These are phyloP conservation scores for Drosophila melanosoma DNA, from an alignment of 2,888 invertebrate species.

Conservation along the genomic window DNA sequence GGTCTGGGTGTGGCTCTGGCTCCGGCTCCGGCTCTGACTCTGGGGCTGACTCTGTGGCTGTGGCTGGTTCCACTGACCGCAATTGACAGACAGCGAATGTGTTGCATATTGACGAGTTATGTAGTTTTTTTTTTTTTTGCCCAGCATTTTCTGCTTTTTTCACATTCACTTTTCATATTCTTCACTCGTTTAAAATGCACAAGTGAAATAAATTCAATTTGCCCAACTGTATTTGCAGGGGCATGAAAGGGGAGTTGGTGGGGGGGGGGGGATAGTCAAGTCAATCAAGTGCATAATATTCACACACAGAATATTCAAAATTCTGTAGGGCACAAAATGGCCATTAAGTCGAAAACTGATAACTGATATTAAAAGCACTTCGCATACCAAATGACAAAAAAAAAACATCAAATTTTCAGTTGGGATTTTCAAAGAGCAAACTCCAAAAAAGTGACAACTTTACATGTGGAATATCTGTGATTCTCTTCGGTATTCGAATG, in stretches of 20 bases:
- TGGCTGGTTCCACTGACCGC: conserved; percentile 21
- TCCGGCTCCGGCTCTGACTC: background rate
- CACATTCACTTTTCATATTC: background rate
- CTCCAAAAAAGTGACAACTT: background rate
- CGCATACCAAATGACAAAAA: background rate
- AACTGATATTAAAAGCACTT: background rate
- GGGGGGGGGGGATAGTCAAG: too few species aligned
- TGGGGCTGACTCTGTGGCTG: background rate
- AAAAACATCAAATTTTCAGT: background rate
- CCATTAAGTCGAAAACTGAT: too few species aligned
- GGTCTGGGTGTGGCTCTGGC: background rate
- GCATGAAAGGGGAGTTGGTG: too few species aligned
- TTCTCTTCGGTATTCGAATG: background rate
- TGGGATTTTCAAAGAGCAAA: background rate
- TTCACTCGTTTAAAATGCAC: background rate
- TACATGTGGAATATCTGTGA: background rate
- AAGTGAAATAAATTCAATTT: background rate
- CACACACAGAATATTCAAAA: background rate
- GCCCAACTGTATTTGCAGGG: background rate
- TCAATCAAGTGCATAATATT: too few species aligned
- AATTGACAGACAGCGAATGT: conserved; percentile 52
- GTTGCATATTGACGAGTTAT: conserved; percentile 8
- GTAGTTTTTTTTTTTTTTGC: background rate
- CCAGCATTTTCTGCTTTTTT: background rate
- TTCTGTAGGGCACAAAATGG: background rate